Percentiles rank a stretch among this genome's conserved stretches.
Conservation (phyloP, 2,797 vertebrate species). For the Sphaeramia orbicularis region DNA sequence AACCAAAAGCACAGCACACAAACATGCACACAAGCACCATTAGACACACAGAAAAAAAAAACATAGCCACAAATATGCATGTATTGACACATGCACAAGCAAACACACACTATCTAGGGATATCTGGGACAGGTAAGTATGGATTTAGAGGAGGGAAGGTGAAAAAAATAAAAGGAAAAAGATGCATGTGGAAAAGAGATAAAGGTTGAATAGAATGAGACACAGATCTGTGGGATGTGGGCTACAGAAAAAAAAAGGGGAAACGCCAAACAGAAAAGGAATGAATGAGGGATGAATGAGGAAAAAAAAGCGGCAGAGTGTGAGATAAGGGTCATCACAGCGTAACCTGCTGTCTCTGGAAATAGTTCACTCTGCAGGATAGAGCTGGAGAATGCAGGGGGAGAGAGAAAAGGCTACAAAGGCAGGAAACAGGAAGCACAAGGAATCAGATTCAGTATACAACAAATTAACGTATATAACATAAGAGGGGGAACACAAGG, state of each 20-base stretch:
- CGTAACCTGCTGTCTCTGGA: slow-evolving; percentile 56
- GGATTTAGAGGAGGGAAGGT: slow-evolving; percentile 24
- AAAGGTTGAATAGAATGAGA: slow-evolving; percentile 52
- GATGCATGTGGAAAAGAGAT: slow-evolving; percentile 54
- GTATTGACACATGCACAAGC: slow-evolving; percentile 1
- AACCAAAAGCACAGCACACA: slow-evolving; percentile 12
- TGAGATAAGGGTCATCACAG: slow-evolving; percentile 58
- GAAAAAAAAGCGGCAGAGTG: slow-evolving; percentile 29
- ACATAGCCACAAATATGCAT: slow-evolving; percentile 11
- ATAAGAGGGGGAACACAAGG: slow-evolving; percentile 13
- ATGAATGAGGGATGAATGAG: slow-evolving; percentile 41
- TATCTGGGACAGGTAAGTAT: slow-evolving; percentile 65
- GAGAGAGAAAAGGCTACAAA: slow-evolving; percentile 6
- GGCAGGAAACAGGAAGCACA: slow-evolving; percentile 15
- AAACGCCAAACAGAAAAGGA: slow-evolving; percentile 40
- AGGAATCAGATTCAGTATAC: slow-evolving; percentile 8
- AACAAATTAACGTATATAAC: neutral
- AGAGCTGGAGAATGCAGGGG: neutral
- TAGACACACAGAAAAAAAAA: neutral
- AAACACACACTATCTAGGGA: slow-evolving; percentile 29
- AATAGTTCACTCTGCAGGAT: slow-evolving; percentile 48
- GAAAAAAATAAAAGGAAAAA: neutral
- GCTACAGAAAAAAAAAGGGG: slow-evolving; percentile 4
- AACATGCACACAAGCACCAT: slow-evolving; percentile 6
- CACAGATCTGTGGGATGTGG: slow-evolving; percentile 44